Conservation (phyloP, 2,797 vertebrate genomes). For the Microctenopoma steveboyesi region DNA sequence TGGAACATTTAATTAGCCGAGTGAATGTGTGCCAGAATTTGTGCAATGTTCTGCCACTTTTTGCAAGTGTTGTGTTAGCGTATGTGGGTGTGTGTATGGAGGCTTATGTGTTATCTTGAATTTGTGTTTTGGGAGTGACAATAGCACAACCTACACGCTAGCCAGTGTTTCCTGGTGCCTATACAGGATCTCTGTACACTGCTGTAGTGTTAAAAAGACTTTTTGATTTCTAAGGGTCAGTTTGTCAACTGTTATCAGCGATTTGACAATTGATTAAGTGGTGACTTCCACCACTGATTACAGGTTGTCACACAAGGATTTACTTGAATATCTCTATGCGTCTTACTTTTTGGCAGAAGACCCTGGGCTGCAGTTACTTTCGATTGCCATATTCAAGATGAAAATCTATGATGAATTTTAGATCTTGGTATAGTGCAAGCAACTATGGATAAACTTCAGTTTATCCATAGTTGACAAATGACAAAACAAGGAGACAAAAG, state of each 20-base stretch:
- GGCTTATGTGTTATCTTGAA: slow-evolving; percentile 78
- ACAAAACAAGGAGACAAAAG: too few species aligned
- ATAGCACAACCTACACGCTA: slow-evolving; percentile 70
- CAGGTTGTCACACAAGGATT: neutral
- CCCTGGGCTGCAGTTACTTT: neutral
- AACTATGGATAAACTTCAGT: too few species aligned
- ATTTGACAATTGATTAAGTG: slow-evolving; percentile 13
- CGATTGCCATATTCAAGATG: neutral
- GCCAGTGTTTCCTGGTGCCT: slow-evolving; percentile 61
- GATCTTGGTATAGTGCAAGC: too few species aligned
- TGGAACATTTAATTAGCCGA: slow-evolving; percentile 68
- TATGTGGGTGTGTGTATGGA: slow-evolving; percentile 79
- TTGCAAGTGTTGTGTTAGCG: slow-evolving; percentile 78
- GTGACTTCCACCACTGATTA: neutral
- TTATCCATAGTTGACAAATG: too few species aligned
- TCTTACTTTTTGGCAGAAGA: too few species aligned
- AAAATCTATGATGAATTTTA: neutral
- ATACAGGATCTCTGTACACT: slow-evolving; percentile 28
- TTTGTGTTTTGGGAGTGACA: slow-evolving; percentile 70
- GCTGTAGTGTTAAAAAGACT: slow-evolving; percentile 6
- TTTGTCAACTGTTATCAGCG: slow-evolving; percentile 21
- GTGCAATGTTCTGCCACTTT: slow-evolving; percentile 73
- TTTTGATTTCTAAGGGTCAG: slow-evolving; percentile 39
- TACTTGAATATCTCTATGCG: neutral
- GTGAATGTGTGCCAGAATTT: slow-evolving; percentile 56